Evolutionary conservation across 2,888 invertebrate species (phyloP), one percentile per base, ranked within the genome.

Genomic region (Thelaira solivaga): DNA sequence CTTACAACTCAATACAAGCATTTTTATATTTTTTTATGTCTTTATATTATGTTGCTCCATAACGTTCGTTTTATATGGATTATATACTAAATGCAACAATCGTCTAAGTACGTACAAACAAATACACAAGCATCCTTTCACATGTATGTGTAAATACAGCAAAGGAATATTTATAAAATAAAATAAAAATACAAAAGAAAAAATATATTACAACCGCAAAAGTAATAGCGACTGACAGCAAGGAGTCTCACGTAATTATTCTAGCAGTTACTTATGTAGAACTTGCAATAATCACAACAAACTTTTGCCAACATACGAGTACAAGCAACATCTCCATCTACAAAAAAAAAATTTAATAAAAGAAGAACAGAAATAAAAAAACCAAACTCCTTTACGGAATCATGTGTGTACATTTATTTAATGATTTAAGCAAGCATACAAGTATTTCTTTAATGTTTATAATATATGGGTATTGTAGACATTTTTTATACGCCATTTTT

Each of bases 211-310:
- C 11, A 53, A 53, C 41, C 20, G 13, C 26, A 67, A 34, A 55
- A 55, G 24, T 1, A 45, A 26, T 41, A 51, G 13, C 7, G 26
- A 45, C 47, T 65, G n/a, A 45, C 34, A 26, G 11, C 34, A 34
- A 45, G 29, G 55, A 49, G 24, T 49, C 16, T 16, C 49, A 64
- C 18, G 13, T 64, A 18, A 24, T 34, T 47, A 34, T 24, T 62
- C 22, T 31, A 11, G 8, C 22, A 31, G 45, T 62, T 62, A 7
- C 34, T 45, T 31, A 22, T 31, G 31, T 16, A 20, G 34, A 22
- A 6, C 36, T 61, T 41, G 57, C 47, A 47, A 57, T 51, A 34
- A 59, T 65, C 57, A 73, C 65, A 71, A 34, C n/a, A n/a, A n/a
- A n/a, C n/a, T n/a, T n/a, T n/a, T n/a, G n/a, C n/a, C n/a, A n/a